Conservation (phyloP, 92 coral and sea anemone species). For the Parazoanthus darwini region DNA sequence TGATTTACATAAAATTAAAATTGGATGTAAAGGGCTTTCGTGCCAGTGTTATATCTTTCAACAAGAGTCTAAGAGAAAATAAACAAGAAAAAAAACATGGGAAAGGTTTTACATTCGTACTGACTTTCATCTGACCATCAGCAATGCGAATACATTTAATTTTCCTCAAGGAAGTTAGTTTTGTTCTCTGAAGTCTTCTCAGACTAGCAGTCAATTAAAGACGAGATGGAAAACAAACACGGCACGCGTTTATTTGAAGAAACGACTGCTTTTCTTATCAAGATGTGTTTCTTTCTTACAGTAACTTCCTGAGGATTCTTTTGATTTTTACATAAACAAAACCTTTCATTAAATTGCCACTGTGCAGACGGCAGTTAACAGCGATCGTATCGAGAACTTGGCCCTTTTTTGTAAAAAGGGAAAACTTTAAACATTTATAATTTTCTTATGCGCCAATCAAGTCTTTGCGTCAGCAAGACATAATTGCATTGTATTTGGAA, state of each 20-base stretch:
- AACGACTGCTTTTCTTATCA: conserved; percentile 51
- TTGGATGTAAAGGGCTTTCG: conserved; percentile 37
- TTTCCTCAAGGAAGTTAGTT: conserved; percentile 4
- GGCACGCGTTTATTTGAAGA: conserved; percentile 43
- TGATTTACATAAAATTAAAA: conserved; percentile 53
- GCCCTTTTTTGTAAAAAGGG: conserved; percentile 14
- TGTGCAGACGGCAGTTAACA: conserved; percentile 24
- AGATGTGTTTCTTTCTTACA: conserved; percentile 44
- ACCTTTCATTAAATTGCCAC: conserved; percentile 22
- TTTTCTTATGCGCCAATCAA: conserved; percentile 33
- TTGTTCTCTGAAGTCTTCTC: conserved; percentile 20
- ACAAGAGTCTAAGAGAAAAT: conserved; percentile 42
- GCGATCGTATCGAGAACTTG: conserved; percentile 13
- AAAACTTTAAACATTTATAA: conserved; percentile 31
- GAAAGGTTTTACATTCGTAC: background rate
- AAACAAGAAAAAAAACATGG: conserved; percentile 27
- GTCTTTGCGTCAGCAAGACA: conserved; percentile 37
- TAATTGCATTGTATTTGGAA: conserved; percentile 34
- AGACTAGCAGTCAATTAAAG: conserved; percentile 32
- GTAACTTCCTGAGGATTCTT: conserved; percentile 32
- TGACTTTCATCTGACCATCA: background rate
- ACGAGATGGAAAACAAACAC: conserved; percentile 35
- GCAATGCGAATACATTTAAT: background rate
- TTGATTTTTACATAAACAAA: conserved; percentile 23
- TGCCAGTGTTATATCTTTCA: conserved; percentile 44